These are phyloP conservation scores for Drosophila bocki DNA, from an alignment of 1,140 invertebrate genomes.

Conservation along the genomic window DNA sequence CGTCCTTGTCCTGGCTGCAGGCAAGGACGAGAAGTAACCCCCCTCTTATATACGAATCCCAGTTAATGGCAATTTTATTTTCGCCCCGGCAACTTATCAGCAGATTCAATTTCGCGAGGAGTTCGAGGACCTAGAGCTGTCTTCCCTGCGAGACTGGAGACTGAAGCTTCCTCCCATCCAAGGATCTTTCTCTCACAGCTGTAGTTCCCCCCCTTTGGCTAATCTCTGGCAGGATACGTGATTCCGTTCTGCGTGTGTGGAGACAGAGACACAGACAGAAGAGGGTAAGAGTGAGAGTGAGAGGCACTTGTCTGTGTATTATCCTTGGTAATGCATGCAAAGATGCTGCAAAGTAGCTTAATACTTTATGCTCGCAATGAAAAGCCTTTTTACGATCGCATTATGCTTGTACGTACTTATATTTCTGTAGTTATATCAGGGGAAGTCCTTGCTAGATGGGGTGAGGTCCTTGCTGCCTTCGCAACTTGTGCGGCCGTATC, in stretches of 20 bases:
- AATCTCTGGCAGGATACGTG: constrained; percentile 48
- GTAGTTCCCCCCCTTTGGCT: not conserved
- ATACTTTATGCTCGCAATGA: constrained; percentile 83
- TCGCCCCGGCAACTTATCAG: constrained; percentile 17
- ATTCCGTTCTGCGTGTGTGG: constrained; percentile 7
- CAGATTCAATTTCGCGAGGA: constrained; percentile 43
- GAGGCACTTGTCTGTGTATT: constrained; percentile 69
- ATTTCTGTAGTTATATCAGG: constrained; percentile 66
- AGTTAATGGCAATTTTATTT: constrained; percentile 50
- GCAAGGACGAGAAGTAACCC: no score
- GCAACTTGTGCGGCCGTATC: constrained; percentile 62
- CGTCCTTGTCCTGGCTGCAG: not conserved
- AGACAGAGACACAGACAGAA: not conserved
- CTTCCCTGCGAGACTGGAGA: not conserved
- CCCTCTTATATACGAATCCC: not conserved
- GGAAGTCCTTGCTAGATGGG: not conserved
- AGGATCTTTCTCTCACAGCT: not conserved
- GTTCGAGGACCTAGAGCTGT: not conserved
- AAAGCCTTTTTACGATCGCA: constrained; percentile 83
- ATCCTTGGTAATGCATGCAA: constrained; percentile 81
- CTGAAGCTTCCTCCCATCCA: not conserved
- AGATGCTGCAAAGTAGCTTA: constrained; percentile 83
- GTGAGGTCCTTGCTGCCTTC: not conserved
- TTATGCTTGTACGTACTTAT: constrained; percentile 80
- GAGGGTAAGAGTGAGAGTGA: not conserved